A percentile compares a stretch with the other conserved stretches of the same genome.
phyloP scores from a whole-genome alignment of 2,797 vertebrate genomes.

The Gila robusta region DNA sequence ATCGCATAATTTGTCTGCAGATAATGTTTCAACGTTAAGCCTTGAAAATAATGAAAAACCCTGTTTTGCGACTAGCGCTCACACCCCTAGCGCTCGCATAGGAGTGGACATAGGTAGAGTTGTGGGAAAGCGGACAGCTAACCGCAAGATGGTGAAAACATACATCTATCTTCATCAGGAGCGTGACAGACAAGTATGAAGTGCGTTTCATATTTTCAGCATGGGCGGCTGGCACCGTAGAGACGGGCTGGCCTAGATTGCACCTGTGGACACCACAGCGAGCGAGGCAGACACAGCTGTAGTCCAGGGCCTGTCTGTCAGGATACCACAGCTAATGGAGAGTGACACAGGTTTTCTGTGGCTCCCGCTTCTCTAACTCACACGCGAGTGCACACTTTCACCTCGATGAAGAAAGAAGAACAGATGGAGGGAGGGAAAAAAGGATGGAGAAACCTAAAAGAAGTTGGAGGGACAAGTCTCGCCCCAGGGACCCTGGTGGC shows the following conservation, averaged over 20 bases:
- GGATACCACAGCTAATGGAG: constrained; percentile 54
- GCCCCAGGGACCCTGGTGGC: constrained; percentile 6
- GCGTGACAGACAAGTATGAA: constrained; percentile 60
- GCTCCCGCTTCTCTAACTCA: constrained; percentile 9
- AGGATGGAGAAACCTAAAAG: constrained; percentile 22
- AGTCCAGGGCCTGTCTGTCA: constrained; percentile 54
- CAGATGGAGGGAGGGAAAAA: constrained; percentile 30
- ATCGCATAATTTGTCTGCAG: constrained; percentile 77
- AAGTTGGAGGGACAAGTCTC: constrained; percentile 32
- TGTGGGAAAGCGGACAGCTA: constrained; percentile 50
- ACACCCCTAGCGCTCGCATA: constrained; percentile 26
- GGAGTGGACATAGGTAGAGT: constrained; percentile 33
- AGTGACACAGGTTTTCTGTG: constrained; percentile 52
- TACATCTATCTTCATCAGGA: constrained; percentile 68
- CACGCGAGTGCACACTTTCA: constrained; percentile 8
- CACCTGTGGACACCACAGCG: constrained; percentile 51
- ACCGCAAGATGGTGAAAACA: constrained; percentile 53
- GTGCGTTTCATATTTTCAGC: constrained; percentile 57
- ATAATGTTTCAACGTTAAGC: constrained; percentile 78
- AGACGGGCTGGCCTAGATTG: constrained; percentile 55
- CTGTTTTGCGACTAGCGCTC: constrained; percentile 18
- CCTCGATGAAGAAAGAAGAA: constrained; percentile 27
- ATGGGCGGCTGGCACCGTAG: constrained; percentile 55
- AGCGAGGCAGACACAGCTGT: constrained; percentile 57
- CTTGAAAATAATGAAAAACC: constrained; percentile 26